Conservation (phyloP, 1,140 invertebrate species). For the Melanaphis sacchari region DNA sequence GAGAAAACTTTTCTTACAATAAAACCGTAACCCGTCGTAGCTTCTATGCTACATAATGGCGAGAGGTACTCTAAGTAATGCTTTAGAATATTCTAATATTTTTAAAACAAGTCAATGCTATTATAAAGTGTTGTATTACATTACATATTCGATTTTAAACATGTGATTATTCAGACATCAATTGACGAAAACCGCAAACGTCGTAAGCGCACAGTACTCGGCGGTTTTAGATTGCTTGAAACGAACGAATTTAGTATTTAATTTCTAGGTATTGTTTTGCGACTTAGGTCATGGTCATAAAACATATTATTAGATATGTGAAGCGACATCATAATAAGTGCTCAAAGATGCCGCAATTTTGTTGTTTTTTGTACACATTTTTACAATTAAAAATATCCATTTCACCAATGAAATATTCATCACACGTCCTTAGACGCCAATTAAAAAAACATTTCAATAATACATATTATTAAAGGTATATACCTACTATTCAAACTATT, state of each 20-base stretch:
- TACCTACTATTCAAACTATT: neutral
- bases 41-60: neutral
- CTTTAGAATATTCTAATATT: neutral
- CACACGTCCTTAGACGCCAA: neutral
- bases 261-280: neutral
- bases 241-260: neutral
- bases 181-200: too few relatives aligned
- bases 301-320: neutral
- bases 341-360: constrained; percentile 7
- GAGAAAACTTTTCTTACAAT: neutral
- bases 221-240: neutral
- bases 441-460: neutral
- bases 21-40: neutral
- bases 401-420: neutral
- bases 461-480: neutral
- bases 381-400: neutral
- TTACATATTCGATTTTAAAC: too few relatives aligned
- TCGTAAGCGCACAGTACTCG: neutral
- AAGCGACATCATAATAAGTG: neutral
- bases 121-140: neutral
- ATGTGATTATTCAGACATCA: too few relatives aligned
- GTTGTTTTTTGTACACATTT: neutral
- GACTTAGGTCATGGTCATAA: neutral
- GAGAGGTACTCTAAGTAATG: neutral
- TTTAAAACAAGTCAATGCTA: neutral